Conservation (phyloP, 2,113 vertebrate genomes). For the Monarcha castaneiventris region DNA sequence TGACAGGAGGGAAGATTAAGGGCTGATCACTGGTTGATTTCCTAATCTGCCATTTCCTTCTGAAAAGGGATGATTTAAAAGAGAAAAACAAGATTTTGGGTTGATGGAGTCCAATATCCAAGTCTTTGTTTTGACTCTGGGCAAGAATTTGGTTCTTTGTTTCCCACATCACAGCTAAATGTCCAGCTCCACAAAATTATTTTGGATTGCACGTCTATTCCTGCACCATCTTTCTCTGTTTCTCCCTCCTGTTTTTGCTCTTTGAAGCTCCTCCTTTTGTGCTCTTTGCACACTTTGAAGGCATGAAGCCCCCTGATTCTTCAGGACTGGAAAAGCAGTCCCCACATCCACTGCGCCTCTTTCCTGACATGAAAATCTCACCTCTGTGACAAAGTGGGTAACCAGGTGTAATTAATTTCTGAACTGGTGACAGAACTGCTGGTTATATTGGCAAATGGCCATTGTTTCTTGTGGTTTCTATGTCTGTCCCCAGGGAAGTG, state of each 20-base stretch:
- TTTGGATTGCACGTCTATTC: not conserved
- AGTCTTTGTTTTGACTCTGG: not conserved
- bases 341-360: not conserved
- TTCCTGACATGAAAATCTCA: not conserved
- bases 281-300: not conserved
- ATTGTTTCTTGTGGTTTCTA: not conserved
- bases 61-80: not conserved
- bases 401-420: not conserved
- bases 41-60: not conserved
- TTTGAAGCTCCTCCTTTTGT: too few species aligned
- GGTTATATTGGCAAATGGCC: not conserved
- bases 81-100: not conserved
- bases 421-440: not conserved
- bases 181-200: not conserved
- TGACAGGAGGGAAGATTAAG: not conserved
- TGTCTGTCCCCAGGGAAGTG: not conserved
- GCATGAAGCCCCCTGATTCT: not conserved
- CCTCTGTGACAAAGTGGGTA: not conserved
- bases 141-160: not conserved
- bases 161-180: not conserved
- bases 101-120: not conserved
- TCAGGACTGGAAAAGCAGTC: not conserved
- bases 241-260: not conserved
- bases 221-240: not conserved
- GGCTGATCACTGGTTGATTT: not conserved